These are phyloP conservation scores for Ameiurus melas DNA, from an alignment of 2,113 vertebrate species.

Conservation along the genomic window DNA sequence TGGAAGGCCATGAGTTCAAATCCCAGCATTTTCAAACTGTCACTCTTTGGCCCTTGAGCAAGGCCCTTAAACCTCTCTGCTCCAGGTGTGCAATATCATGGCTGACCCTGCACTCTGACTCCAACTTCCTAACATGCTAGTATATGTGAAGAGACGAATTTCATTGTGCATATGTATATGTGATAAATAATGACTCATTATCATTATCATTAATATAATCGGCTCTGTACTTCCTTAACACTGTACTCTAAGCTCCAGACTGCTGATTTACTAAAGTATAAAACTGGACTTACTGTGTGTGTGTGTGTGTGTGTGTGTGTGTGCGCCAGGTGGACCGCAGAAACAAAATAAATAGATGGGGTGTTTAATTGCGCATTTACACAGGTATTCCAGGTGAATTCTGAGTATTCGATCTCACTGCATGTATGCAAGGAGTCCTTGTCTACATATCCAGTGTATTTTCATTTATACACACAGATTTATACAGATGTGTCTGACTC, in stretches of 20 bases:
- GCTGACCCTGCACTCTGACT: no score
- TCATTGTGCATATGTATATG: no score
- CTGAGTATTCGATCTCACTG: not conserved
- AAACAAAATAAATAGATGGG: not conserved
- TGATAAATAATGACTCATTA: no score
- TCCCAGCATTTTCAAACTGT: not conserved
- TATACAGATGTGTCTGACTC: conserved; percentile 20
- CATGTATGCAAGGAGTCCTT: conserved; percentile 30
- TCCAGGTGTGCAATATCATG: no score
- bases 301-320: not conserved
- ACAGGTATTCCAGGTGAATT: not conserved
- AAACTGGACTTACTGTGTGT: not conserved
- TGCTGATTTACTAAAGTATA: not conserved
- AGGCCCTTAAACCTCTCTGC: no score
- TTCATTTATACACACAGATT: conserved; percentile 19
- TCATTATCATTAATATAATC: not conserved
- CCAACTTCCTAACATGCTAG: not conserved
- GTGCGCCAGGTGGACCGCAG: not conserved
- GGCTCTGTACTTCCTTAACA: conserved; percentile 44
- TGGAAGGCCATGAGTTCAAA: not conserved
- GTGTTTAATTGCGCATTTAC: not conserved
- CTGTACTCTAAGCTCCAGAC: conserved; percentile 2
- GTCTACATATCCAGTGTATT: not conserved
- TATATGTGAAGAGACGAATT: no score
- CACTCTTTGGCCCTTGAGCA: not conserved